phyloP scores from a whole-genome alignment of 2,888 invertebrate genomes.

The Eupithecia pulchellata region DNA sequence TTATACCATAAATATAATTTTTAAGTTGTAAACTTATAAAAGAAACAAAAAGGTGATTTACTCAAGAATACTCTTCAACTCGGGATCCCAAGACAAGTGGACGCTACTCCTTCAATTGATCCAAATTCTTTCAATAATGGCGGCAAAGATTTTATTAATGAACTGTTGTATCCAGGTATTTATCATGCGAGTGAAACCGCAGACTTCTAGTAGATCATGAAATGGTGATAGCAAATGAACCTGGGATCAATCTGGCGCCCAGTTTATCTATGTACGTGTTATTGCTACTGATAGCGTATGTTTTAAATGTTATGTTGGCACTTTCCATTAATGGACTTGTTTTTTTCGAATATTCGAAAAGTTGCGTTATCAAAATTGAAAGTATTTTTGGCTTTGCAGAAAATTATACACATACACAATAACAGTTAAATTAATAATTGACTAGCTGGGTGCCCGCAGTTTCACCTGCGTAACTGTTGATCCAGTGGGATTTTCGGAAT shows the following conservation, averaged over 20 bases:
- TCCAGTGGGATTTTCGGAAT: too few relatives aligned
- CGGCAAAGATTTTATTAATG: too few relatives aligned
- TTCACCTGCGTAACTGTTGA: too few relatives aligned
- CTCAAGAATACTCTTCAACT: too few relatives aligned
- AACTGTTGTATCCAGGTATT: not conserved
- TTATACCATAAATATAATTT: too few relatives aligned
- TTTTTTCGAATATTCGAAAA: not conserved
- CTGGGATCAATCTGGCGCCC: conserved; percentile 45
- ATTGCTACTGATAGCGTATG: not conserved
- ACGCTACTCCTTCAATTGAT: too few relatives aligned
- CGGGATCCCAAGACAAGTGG: too few relatives aligned
- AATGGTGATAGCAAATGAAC: conserved; percentile 43
- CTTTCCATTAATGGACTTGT: conserved; percentile 9
- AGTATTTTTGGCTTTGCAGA: not conserved
- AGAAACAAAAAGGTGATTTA: too few relatives aligned
- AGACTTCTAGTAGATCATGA: not conserved
- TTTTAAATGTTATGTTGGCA: conserved; percentile 14
- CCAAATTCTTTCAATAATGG: too few relatives aligned
- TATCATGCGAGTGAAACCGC: not conserved
- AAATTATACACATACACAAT: too few relatives aligned
- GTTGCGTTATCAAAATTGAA: not conserved
- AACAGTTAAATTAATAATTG: not conserved
- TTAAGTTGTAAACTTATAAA: too few relatives aligned
- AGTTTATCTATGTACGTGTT: conserved; percentile 28
- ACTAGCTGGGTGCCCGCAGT: too few relatives aligned